These are phyloP conservation scores for Heterocephalus glaber DNA, from an alignment of 2,113 vertebrate genomes.

Conservation along the genomic window DNA sequence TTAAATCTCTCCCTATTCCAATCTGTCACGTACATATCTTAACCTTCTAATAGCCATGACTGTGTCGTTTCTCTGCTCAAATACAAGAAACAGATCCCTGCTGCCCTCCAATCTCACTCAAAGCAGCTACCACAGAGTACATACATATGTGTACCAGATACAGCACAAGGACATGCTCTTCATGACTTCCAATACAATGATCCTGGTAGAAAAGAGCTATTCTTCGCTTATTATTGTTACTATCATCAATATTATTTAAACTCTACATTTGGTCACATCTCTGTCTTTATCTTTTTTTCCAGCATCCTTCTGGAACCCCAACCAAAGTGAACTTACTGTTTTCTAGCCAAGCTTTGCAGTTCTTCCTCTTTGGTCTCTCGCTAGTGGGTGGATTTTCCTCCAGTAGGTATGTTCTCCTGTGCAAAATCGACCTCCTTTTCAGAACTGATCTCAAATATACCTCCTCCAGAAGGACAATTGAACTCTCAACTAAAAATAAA, in stretches of 20 bases:
- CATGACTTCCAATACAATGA: background rate
- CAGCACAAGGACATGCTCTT: background rate
- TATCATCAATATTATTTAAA: background rate
- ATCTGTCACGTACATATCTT: background rate
- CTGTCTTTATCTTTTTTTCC: background rate
- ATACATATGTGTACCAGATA: background rate
- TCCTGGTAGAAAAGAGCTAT: background rate
- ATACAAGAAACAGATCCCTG: background rate
- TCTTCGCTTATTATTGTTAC: background rate
- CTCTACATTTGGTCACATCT: background rate
- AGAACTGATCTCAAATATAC: background rate
- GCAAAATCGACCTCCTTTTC: background rate
- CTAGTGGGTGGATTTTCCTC: background rate
- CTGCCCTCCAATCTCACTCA: background rate
- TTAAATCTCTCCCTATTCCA: background rate
- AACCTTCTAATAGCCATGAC: background rate
- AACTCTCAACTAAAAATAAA: background rate
- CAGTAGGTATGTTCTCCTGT: background rate
- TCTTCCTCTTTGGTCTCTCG: background rate
- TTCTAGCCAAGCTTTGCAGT: background rate
- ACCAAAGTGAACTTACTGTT: background rate
- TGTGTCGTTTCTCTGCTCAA: background rate
- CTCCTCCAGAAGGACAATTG: background rate
- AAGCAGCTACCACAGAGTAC: accelerated
- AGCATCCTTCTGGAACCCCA: background rate